Base-by-base conservation (phyloP, 2,888 invertebrate species). In the Drosophila recens region DNA sequence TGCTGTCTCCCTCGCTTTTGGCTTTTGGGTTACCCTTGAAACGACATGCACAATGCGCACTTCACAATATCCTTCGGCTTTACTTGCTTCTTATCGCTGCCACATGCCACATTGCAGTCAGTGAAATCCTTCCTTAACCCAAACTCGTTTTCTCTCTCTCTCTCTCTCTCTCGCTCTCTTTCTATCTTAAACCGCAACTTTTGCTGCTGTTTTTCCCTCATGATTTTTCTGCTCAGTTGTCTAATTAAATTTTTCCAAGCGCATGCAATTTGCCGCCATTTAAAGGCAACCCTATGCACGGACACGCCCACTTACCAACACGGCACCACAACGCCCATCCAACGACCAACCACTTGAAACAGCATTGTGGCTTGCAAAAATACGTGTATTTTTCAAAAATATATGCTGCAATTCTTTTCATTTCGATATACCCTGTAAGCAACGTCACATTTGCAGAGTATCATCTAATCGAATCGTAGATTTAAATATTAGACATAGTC, bases 191-290 rank as follows among this genome's bases (percentile, higher is more conserved):
- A 15, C 71, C 76, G 63, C 80, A 70, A 75, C 80, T 75, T 80
- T 69, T 51, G 48, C 59, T 49, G 53, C 62, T 79, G 53, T 73
- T 73, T 51, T 53, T 52, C 58, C 62, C 69, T 54, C 65, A 56
- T 65, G 69, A 74, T 77, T 87, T 82, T 53, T 77, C 78, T 43
- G 75, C 64, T 62, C 71, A 67, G 90, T 79, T 89, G 90, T 90
- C 89, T 86, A 86, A 86, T 86, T 90, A 90, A 86, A 86, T 86
- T 84, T 84, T 59, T 65, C 68, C 72, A 59, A 64, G 62, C 72
- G 43, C 67, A 65, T 72, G 70, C 68, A 79, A 70, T 65, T 73
- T 73, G 58, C 67, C 57, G 62, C 72, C 82, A 80, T 90, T 84
- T 88, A 90, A 88, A 82, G 83, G 58, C 80, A 75, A 69, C 73